Conservation (phyloP, 2,888 invertebrate species). For the Tipula helvola region DNA sequence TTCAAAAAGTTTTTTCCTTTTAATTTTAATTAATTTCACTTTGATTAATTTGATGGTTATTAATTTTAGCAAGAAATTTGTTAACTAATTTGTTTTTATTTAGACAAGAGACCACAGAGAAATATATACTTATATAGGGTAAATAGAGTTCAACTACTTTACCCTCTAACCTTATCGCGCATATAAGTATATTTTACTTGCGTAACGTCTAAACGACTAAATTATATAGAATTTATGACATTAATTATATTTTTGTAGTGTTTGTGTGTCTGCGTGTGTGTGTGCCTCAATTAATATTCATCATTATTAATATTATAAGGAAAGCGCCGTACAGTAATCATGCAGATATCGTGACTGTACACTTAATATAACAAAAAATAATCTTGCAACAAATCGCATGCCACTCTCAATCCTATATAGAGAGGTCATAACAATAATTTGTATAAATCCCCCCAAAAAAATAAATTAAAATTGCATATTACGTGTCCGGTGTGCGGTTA, state of each 20-base stretch:
- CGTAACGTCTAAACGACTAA: background rate
- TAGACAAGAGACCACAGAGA: background rate
- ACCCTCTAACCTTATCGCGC: background rate
- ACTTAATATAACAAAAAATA: background rate
- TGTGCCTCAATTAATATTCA: background rate
- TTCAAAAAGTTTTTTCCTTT: background rate
- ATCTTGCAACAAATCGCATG: background rate
- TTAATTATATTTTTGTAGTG: background rate
- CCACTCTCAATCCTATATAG: background rate
- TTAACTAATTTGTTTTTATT: background rate
- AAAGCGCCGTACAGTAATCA: too few species aligned
- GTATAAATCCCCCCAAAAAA: background rate
- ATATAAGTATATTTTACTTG: background rate
- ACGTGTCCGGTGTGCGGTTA: background rate
- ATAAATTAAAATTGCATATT: background rate
- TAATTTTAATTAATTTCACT: slow-evolving; percentile 4
- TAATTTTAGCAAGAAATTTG: background rate
- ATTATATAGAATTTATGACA: background rate
- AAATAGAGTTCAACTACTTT: background rate
- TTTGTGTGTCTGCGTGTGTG: background rate
- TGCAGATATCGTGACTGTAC: background rate
- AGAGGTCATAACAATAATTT: background rate
- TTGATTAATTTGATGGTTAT: background rate
- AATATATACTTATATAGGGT: background rate
- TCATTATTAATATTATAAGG: background rate